Evolutionary conservation across 1,140 invertebrate species (phyloP).

Genomic region (Apis cerana): DNA sequence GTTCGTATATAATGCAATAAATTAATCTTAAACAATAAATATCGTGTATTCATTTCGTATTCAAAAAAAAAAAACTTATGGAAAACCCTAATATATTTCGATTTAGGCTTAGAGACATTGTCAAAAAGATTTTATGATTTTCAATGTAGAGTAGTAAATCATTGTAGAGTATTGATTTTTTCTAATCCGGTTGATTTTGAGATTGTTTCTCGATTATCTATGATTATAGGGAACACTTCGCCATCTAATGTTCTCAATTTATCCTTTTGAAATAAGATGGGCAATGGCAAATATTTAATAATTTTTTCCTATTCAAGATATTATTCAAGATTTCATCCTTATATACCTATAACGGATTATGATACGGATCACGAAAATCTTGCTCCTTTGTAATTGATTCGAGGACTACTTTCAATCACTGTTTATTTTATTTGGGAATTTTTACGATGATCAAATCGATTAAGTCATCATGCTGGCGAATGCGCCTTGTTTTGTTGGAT

Average conservation of each 20-base stretch:
- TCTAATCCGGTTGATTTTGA: background rate
- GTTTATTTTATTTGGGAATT: constrained; percentile 28
- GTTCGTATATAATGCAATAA: too few relatives aligned
- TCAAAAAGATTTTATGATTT: background rate
- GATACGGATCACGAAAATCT: constrained; percentile 17
- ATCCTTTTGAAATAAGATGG: too few relatives aligned
- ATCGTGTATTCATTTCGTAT: too few relatives aligned
- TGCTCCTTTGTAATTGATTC: background rate
- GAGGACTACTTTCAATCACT: background rate
- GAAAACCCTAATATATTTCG: background rate
- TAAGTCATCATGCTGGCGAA: constrained; percentile 64
- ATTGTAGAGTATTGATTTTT: background rate
- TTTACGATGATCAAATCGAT: constrained; percentile 49
- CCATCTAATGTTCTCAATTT: too few relatives aligned
- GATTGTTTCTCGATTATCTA: background rate
- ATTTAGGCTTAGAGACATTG: constrained; percentile 17
- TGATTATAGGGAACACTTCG: too few relatives aligned
- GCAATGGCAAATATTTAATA: background rate
- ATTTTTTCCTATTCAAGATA: background rate
- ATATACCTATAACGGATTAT: constrained; percentile 21
- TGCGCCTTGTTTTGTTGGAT: constrained; percentile 57
- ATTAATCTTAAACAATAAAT: too few relatives aligned
- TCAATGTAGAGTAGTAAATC: background rate
- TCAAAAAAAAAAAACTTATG: too few relatives aligned
- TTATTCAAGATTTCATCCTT: constrained; percentile 1